Conservation (phyloP, 2,113 vertebrate genomes). For the Sphyrna mokarran region DNA sequence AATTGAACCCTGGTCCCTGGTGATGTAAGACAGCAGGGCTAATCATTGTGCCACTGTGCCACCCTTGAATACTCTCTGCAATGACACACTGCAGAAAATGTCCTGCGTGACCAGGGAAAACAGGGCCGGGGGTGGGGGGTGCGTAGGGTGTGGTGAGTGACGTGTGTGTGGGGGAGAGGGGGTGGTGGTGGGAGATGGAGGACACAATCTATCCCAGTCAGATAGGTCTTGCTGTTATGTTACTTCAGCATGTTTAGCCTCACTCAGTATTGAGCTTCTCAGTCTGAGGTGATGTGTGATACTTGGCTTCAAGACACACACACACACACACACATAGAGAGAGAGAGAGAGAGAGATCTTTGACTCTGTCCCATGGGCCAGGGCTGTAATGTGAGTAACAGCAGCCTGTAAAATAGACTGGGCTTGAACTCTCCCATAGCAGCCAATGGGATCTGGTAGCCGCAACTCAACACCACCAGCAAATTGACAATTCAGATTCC, state of each 20-base stretch:
- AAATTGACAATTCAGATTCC: slow-evolving; percentile 51
- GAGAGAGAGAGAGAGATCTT: slow-evolving; percentile 8
- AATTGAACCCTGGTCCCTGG: too few species aligned
- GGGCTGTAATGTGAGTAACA: slow-evolving; percentile 44
- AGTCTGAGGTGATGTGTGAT: background rate
- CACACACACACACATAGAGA: too few species aligned
- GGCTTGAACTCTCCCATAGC: slow-evolving; percentile 47
- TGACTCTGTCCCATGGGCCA: background rate
- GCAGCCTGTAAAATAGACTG: slow-evolving; percentile 42
- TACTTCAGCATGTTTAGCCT: slow-evolving; percentile 11
- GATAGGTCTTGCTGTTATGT: background rate
- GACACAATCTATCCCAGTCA: background rate
- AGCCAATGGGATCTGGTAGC: slow-evolving; percentile 41
- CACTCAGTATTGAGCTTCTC: background rate
- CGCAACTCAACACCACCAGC: slow-evolving; percentile 50
- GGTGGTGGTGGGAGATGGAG: background rate
- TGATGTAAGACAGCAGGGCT: too few species aligned
- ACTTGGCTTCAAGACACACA: slow-evolving; percentile 7
- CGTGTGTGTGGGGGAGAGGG: too few species aligned
- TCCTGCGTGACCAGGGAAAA: background rate
- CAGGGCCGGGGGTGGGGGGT: too few species aligned
- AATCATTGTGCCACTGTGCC: too few species aligned
- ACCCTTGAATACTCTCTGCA: too few species aligned
- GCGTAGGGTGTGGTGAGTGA: too few species aligned
- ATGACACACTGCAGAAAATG: background rate